Evolutionary conservation across 2,888 invertebrate genomes (phyloP).

Genomic region (Ptychoptera contaminata): DNA sequence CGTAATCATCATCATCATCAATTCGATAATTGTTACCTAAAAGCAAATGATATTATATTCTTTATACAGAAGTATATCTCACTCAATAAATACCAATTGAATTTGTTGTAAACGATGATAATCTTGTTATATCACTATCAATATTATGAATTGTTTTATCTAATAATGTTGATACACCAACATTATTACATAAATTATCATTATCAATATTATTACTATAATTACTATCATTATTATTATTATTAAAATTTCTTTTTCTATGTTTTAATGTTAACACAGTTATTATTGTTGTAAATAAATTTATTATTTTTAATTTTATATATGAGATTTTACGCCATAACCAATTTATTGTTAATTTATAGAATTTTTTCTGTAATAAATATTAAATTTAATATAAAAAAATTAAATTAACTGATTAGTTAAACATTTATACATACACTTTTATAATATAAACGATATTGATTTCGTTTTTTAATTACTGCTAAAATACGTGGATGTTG

Average conservation of each 20-base stretch:
- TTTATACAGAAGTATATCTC: neutral
- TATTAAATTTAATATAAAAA: neutral
- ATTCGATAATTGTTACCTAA: neutral
- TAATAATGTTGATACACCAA: too few species aligned
- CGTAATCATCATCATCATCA: conserved; percentile 5
- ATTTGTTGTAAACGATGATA: neutral
- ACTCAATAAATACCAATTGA: neutral
- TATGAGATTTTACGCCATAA: too few species aligned
- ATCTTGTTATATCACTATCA: neutral
- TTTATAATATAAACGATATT: conserved; percentile 19
- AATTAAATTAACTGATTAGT: neutral
- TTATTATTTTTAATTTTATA: too few species aligned
- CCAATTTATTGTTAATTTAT: too few species aligned
- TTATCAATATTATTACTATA: too few species aligned
- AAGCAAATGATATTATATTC: neutral
- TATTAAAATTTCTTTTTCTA: too few species aligned
- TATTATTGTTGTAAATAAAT: too few species aligned
- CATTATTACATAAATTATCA: too few species aligned
- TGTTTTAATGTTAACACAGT: too few species aligned
- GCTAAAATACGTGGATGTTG: conserved; percentile 22
- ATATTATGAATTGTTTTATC: too few species aligned
- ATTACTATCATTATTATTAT: too few species aligned
- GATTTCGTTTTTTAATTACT: conserved; percentile 20
- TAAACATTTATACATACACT: conserved; percentile 16
- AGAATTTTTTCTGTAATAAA: neutral